Base-by-base conservation (phyloP, 2,888 invertebrate species). In the Acleris laterana region DNA sequence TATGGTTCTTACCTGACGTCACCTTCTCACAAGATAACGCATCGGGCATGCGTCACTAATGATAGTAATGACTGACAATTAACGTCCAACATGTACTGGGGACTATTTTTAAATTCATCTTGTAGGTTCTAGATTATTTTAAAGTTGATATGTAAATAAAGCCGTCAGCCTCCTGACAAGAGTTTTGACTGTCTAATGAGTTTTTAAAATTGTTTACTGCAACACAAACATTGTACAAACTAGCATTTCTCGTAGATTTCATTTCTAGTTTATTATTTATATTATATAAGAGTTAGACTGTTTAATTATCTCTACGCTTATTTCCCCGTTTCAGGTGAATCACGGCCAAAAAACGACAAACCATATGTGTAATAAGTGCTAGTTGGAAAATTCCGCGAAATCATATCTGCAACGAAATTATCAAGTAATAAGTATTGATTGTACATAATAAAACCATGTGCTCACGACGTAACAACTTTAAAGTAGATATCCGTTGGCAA, bases 21-120 rank as follows among this genome's bases (percentile, higher is more conserved):
- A 50, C n/a, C 55, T 16, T 52, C 16, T n/a, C n/a, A 6, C 13
- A 48, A 44, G 59, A 56, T 32, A 42, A 49, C 56, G 25, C 25
- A 57, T 46, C 56, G 56, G 22, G 59, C 25, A 28, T 60, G 60
- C 65, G 60, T 50, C 60, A 60, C 55, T 56, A 49, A 28, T 49
- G 42, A n/a, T 19, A n/a, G n/a, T 55, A 49, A 25, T 50, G 44
- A 13, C 25, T 20, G 16, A 22, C 19, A 25, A 49, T 60, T 60
- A 50, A 16, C 55, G 42, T 38, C 13, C 59, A 42, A 48, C 49
- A 32, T 32, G 2, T 55, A 55, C 20, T 55, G 38, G 25, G n/a
- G 20, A n/a, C 32, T 32, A 19, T 22, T 11, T 42, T 49, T 13
- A 13, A 16, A 16, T 32, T 1, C 17, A 42, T 38, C 42, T 58